Evolutionary conservation across 2,888 invertebrate species (phyloP), one percentile per base, ranked within the genome.

Genomic region (Troides oblongomaculatus): DNA sequence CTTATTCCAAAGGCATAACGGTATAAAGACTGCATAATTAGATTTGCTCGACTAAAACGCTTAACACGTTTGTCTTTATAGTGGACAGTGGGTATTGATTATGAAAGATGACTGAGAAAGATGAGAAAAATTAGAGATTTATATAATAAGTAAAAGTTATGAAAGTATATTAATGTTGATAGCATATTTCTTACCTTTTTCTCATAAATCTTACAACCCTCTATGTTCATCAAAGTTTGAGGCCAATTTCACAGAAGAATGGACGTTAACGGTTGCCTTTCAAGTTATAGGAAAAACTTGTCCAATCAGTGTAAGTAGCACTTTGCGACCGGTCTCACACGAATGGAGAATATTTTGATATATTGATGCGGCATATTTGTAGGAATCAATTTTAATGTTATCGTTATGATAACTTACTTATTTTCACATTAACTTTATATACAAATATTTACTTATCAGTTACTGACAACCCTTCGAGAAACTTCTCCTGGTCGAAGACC

Each of bases 301-400:
- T 87, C 85, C 89, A 89, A 89, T 91, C 89, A 88, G 85, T 81
- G 84, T 88, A 88, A 89, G 88, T 88, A 86, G 85, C 83, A 83
- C 82, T 86, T 84, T 83, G 81, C 77, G 80, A 80, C 84, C 79
- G 83, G 82, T 81, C 81, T 75, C 80, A 64, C 58, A 43, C 61
- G 71, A 69, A 67, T 64, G 7, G 56, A 66, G 71, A 73, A 72
- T 71, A 65, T 71, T 64, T 58, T 71, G 58, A 58, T 61, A 36
- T 63, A 61, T 77, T 77, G 84, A 85, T 77, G 70, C 60, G 85
- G 81, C 62, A 74, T 66, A 53, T 18, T 5, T 53, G 53, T 53
- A 53, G 8, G n/a, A 18, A 53, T n/a, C 18, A 46, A n/a, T 53
- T 18, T 53, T 1, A 6, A 53, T 53, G 18, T 53, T 53, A 53